phyloP scores from a whole-genome alignment of 2,797 vertebrate genomes.

The Dipus sagitta region DNA sequence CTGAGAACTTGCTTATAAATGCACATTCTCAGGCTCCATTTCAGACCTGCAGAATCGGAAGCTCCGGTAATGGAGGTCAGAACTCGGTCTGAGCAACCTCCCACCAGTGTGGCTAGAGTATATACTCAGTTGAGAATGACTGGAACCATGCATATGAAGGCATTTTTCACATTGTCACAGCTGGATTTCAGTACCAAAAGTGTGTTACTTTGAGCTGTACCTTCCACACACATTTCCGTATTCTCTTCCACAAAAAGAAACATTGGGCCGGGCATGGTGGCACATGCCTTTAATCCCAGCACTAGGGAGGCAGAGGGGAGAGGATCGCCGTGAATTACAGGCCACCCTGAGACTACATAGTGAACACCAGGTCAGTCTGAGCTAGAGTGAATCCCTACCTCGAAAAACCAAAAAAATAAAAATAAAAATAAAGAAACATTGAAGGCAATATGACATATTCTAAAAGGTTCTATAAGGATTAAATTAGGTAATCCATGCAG shows the following conservation, averaged over 20 bases:
- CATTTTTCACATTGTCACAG: neutral
- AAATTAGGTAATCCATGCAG: neutral
- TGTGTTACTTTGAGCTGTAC: neutral
- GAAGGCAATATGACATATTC: neutral
- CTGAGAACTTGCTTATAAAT: neutral
- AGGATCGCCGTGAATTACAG: too few relatives aligned
- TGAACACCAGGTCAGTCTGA: too few relatives aligned
- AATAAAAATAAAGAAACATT: neutral
- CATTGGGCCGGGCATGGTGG: too few relatives aligned
- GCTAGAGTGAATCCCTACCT: too few relatives aligned
- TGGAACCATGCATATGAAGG: neutral
- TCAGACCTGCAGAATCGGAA: neutral
- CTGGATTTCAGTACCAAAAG: neutral
- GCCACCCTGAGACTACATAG: too few relatives aligned
- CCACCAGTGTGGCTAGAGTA: neutral
- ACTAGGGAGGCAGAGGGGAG: too few relatives aligned
- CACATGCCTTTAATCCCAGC: too few relatives aligned
- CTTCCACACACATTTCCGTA: neutral
- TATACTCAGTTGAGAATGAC: neutral
- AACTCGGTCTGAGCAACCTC: neutral
- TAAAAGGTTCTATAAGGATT: neutral
- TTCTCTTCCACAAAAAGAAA: neutral
- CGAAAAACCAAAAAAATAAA: too few relatives aligned
- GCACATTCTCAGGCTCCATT: neutral
- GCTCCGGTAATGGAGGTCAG: neutral